phyloP scores from a whole-genome alignment of 2,113 vertebrate species.

The Phaetusa simplex region DNA sequence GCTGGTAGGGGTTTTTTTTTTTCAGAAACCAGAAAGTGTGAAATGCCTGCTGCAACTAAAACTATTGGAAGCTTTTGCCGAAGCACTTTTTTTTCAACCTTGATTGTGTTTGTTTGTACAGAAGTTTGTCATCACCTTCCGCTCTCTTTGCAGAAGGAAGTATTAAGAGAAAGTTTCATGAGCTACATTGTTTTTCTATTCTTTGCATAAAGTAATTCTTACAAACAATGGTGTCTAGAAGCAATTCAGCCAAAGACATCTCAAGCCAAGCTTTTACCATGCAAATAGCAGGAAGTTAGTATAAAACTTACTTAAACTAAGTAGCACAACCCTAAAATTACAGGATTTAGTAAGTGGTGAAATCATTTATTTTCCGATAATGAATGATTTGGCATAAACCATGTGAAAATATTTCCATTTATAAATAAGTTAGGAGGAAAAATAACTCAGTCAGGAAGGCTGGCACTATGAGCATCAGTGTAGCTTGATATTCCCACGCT shows the following conservation, averaged over 20 bases:
- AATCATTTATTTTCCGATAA: constrained; percentile 18
- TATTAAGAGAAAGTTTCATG: constrained; percentile 2
- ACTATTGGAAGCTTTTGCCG: not conserved
- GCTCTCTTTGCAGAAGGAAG: not conserved
- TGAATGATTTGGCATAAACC: not conserved
- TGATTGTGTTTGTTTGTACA: not conserved
- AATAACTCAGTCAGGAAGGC: not conserved
- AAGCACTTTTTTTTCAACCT: not conserved
- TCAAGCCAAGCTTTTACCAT: not conserved
- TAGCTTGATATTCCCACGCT: not conserved
- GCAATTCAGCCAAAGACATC: not conserved
- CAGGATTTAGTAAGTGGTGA: not conserved
- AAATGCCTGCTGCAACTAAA: constrained; percentile 15
- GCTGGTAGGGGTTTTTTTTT: not conserved
- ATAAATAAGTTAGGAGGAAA: not conserved
- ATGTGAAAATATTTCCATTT: not conserved
- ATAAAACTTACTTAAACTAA: constrained; percentile 20
- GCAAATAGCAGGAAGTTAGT: constrained; percentile 41
- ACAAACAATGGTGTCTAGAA: constrained; percentile 6
- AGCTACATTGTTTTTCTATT: not conserved
- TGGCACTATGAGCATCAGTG: not conserved
- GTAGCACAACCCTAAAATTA: not conserved
- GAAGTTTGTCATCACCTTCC: not conserved
- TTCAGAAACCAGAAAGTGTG: not conserved
- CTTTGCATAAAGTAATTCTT: constrained; percentile 16